Base-by-base conservation (phyloP, 2,113 vertebrate genomes). In the Alosa alosa region DNA sequence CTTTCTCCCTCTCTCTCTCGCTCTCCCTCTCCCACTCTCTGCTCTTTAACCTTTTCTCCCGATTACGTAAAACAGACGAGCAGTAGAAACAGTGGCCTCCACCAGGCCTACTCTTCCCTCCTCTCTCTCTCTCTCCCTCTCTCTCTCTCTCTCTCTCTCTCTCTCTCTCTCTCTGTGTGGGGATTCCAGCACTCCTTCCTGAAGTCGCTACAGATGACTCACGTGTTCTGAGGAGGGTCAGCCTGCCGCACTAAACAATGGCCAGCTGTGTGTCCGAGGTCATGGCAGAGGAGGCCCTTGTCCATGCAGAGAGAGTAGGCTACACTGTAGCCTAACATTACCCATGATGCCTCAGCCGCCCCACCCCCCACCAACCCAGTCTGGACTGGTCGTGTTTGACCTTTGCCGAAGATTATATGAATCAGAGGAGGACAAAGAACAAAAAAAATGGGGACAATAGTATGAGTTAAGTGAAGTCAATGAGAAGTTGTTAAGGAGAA, bases 211-310 rank as follows among this genome's bases (percentile, higher is more conserved):
- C 86, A 68, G 81, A 88, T 93, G 91, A 92, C 84, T 92, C 90
- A 90, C 86, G 82, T 91, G 92, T 94, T 89, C 89, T 87, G 91
- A 46, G 72, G 72, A 25, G 91, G 89, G 86, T 85, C 68, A 88
- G 86, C 78, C 85, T 84, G 89, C 83, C 85, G 82, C 68, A 11
- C 84, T 84, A 90, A 92, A 94, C 93, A 93, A 90, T 92, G 86
- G 84, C 87, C 91, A 93, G 92, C 89, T 94, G 91, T 93, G 89
- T 84, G 31, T 10, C 82, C 86, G 84, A 44, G 47, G 86, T 31
- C 72, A 78, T 4, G 72, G 72, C 72, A 39, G 68, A 75, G 36
- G 68, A 36, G 68, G 68, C 31, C 31, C 25, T 31, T 31, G 8
- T 68, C 60, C 60, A 31, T 6, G 25, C 22, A 75, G 13, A 41